Percentiles rank a stretch among this genome's conserved stretches.
phyloP scores from a whole-genome alignment of 1,140 invertebrate species.

The Aphis craccivora region DNA sequence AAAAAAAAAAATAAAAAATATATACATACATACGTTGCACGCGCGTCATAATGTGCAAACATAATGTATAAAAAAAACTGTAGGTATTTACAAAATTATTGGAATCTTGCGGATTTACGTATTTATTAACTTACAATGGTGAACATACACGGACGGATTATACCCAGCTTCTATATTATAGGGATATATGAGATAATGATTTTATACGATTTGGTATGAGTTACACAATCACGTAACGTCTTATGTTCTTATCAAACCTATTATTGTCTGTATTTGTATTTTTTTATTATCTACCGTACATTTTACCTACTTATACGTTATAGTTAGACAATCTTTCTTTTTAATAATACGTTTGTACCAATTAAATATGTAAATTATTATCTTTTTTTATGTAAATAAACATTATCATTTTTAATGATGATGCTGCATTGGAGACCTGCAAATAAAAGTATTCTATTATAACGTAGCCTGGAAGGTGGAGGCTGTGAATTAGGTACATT shows the following conservation, averaged over 20 bases:
- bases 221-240: background rate
- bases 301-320: background rate
- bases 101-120: background rate
- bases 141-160: background rate
- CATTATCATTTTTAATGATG: constrained; percentile 1
- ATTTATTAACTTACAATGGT: background rate
- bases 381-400: constrained; percentile 10
- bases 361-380: constrained; percentile 2
- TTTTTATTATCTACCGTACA: background rate
- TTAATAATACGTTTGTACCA: background rate
- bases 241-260: background rate
- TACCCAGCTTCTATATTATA: background rate
- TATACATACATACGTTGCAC: background rate
- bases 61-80: background rate
- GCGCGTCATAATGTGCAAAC: no score
- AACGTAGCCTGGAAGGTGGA: background rate
- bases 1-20: no score
- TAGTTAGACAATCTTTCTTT: background rate
- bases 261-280: constrained; percentile 7
- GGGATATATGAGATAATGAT: background rate
- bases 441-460: background rate
- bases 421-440: background rate
- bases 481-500: background rate
- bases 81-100: background rate
- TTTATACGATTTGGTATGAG: background rate